Percentiles rank a stretch among this genome's conserved stretches.
phyloP scores from a whole-genome alignment of 2,113 vertebrate genomes.

The human region GRCh38 chr12:114015001-114015500 shows the following conservation, averaged over 20 bases:
- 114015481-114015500: neutral
- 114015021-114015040: accelerated
- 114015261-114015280: neutral
- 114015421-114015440: neutral
- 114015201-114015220: neutral
- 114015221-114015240: neutral
- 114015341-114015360: neutral
- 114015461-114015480: neutral
- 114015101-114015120: too few relatives aligned
- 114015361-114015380: neutral
- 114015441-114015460: neutral
- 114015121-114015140: neutral
- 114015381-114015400: neutral
- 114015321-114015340: neutral
- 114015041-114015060: accelerated
- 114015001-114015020: accelerated
- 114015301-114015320: neutral
- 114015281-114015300: neutral
- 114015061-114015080: accelerated
- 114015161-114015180: neutral
- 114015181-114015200: too few relatives aligned
- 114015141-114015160: neutral
- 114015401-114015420: too few relatives aligned
- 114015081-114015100: accelerated
- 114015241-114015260: neutral